Conservation (phyloP, 2,888 invertebrate species). For the Metopia argyrocephala region DNA sequence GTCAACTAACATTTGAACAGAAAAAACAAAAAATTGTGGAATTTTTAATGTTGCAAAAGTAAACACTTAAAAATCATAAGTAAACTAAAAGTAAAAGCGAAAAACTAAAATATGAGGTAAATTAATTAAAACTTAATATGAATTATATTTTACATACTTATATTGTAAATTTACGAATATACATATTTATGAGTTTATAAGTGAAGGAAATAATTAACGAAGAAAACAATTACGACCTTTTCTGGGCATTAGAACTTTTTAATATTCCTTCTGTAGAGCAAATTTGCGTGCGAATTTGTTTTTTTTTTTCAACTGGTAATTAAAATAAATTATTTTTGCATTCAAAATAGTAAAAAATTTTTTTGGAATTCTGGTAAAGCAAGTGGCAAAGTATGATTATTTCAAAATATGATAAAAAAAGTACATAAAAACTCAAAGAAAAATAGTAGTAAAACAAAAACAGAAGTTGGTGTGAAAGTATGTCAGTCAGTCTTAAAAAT, state of each 20-base stretch:
- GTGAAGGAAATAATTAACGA: neutral
- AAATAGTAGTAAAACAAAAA: conserved; percentile 5
- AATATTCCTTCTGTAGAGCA: conserved; percentile 5
- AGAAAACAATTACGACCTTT: neutral
- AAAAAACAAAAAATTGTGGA: conserved; percentile 1
- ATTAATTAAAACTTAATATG: too few relatives aligned
- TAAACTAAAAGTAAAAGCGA: conserved; percentile 43
- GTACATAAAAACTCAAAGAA: neutral
- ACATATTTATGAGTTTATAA: too few relatives aligned
- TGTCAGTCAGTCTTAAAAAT: conserved; percentile 57
- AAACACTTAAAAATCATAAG: conserved; percentile 12
- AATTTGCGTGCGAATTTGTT: neutral
- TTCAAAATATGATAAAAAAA: conserved; percentile 34
- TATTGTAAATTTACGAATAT: too few relatives aligned
- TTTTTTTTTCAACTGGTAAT: neutral
- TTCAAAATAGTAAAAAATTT: conserved; percentile 39
- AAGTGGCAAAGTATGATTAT: conserved; percentile 42
- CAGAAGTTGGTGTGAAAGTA: conserved; percentile 64
- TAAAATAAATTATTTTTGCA: conserved; percentile 18
- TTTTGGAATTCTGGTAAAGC: conserved; percentile 23
- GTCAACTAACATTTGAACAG: conserved; percentile 17
- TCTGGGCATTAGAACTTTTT: neutral
- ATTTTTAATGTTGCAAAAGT: neutral
- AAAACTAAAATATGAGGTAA: conserved; percentile 5
- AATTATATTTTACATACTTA: too few relatives aligned